Base-by-base conservation (phyloP, 2,797 vertebrate genomes). In the Lophotriccus pileatus region DNA sequence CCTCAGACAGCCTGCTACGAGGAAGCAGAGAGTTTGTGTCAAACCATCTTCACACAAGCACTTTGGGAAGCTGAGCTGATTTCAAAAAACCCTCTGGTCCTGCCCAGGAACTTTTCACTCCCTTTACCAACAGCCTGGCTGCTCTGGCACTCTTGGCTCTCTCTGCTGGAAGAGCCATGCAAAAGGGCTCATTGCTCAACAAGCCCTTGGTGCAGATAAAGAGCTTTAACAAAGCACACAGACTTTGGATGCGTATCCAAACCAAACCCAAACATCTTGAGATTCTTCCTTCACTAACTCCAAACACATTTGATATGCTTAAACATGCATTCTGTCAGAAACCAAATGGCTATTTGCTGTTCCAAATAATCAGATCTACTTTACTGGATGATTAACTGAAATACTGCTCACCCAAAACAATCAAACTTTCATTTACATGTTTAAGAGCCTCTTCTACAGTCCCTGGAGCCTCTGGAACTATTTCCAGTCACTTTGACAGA, bases 271-370 rank as follows among this genome's bases (percentile, higher is more conserved):
- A 93, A 95, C 92, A 96, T 97, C 72, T 90, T 49, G 41, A 76
- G 92, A 93, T 53, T 95, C 93, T 92, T 95, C 92, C 66, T 89
- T 79, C 69, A 27, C 94, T 97, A 94, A 96, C 94, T 95, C 94
- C 83, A 96, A 95, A 96, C 95, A 96, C 77, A 95, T 95, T 93
- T 88, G 85, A 91, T 91, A 93, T 73, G 82, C 91, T 94, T 22
- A 83, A 82, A 88, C 87, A 76, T 1, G 18, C 23, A 36, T 70
- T 94, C 79, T 91, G 91, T 93, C 91, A 96, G 86, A 92, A 81
- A 94, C 79, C 74, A 86, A 97, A 92, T 5, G 41, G 18, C 82
- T 93, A 68, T 82, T 84, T 90, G 74, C 94, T 95, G 66, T 88
- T 96, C 89, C 85, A 88, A 95, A 94, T 53, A 96, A 91, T 87